Percentiles rank a stretch among this genome's conserved stretches.
Conservation (phyloP, 1,140 invertebrate genomes). For the Melanaphis sacchari region DNA sequence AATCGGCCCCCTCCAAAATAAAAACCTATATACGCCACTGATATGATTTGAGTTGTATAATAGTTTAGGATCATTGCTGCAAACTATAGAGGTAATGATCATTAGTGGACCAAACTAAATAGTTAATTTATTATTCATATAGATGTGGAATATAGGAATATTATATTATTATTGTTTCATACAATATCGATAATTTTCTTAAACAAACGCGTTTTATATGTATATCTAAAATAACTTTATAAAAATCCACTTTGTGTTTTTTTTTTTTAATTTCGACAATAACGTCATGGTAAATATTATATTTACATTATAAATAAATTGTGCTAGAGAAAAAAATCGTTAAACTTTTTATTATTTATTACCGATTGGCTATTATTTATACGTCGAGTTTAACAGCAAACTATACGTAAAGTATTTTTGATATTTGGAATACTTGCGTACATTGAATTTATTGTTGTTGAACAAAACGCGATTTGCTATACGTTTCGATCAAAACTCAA, state of each 20-base stretch:
- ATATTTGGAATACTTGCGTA: not conserved
- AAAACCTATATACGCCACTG: too few relatives aligned
- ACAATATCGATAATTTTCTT: not conserved
- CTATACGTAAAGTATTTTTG: not conserved
- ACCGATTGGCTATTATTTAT: slow-evolving; percentile 1
- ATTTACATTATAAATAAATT: not conserved
- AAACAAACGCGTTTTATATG: not conserved
- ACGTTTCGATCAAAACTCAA: slow-evolving; percentile 4
- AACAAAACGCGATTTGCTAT: not conserved
- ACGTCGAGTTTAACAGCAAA: not conserved
- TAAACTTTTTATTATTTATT: slow-evolving; percentile 38
- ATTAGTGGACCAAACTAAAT: too few relatives aligned
- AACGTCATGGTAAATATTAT: not conserved
- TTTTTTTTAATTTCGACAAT: slow-evolving; percentile 3
- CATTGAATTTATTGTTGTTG: slow-evolving; percentile 28
- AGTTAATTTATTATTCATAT: too few relatives aligned
- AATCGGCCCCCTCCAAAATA: too few relatives aligned
- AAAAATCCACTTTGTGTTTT: not conserved
- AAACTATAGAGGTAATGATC: too few relatives aligned
- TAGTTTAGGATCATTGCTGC: too few relatives aligned
- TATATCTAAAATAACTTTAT: not conserved
- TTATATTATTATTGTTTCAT: not conserved
- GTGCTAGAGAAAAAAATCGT: not conserved
- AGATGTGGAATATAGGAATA: not conserved
- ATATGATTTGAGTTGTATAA: too few relatives aligned